A percentile compares a stretch with the other conserved stretches of the same genome.
These are phyloP conservation scores for Rhynchonycteris naso DNA, from an alignment of 2,797 vertebrate species.

Conservation along the genomic window DNA sequence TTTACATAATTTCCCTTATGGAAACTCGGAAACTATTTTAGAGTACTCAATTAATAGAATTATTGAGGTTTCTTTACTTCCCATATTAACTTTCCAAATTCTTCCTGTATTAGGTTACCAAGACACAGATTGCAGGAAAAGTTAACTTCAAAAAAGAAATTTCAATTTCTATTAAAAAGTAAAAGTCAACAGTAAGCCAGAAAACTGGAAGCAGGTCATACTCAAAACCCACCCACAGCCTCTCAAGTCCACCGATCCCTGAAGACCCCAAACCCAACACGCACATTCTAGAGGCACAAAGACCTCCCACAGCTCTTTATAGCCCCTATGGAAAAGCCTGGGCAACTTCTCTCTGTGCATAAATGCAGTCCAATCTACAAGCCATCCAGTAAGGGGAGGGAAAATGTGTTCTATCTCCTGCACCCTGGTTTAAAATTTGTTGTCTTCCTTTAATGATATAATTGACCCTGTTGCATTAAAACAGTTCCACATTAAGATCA, in stretches of 20 bases:
- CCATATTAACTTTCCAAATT: not conserved
- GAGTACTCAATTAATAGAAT: slow-evolving; percentile 11
- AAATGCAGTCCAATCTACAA: not conserved
- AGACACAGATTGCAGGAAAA: not conserved
- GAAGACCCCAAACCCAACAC: not conserved
- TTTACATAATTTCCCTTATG: not conserved
- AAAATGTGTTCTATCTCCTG: not conserved
- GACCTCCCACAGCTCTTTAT: not conserved
- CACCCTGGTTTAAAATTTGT: not conserved
- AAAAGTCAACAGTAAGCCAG: not conserved
- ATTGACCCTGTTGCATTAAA: not conserved
- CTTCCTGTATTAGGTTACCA: not conserved
- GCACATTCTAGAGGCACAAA: not conserved
- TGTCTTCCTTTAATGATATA: not conserved
- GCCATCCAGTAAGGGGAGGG: not conserved
- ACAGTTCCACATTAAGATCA: not conserved
- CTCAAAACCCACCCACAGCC: not conserved
- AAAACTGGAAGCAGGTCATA: slow-evolving; percentile 4
- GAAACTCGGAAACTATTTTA: not conserved
- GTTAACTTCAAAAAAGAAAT: slow-evolving; percentile 15
- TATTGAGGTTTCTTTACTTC: slow-evolving; percentile 6
- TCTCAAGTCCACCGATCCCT: not conserved
- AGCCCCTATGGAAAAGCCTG: not conserved
- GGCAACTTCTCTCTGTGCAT: not conserved
- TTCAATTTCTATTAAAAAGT: not conserved